A percentile compares a stretch with the other conserved stretches of the same genome.
phyloP scores from a whole-genome alignment of 1,140 invertebrate genomes.

The Pachypeltis micranthus region DNA sequence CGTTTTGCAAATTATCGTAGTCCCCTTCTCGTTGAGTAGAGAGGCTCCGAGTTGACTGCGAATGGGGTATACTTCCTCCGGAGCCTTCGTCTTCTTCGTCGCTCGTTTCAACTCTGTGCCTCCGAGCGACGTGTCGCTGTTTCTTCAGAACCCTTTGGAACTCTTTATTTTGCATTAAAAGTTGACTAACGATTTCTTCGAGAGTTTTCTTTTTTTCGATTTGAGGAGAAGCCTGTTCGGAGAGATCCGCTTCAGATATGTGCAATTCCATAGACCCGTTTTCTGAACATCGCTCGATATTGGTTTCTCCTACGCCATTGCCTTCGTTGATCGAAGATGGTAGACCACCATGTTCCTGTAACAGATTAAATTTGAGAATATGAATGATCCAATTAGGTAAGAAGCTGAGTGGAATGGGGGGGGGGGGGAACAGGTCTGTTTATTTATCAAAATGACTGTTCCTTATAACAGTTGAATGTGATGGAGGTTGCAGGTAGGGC shows the following conservation, averaged over 20 bases:
- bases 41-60: slow-evolving; percentile 15
- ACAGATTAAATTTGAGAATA: too few relatives aligned
- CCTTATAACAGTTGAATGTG: too few relatives aligned
- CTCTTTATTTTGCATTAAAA: slow-evolving; percentile 71
- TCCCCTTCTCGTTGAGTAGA: slow-evolving; percentile 30
- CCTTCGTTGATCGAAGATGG: background rate
- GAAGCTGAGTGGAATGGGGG: too few relatives aligned
- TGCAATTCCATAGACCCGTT: slow-evolving; percentile 15
- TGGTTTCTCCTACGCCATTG: background rate
- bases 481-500: too few relatives aligned
- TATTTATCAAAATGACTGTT: too few relatives aligned
- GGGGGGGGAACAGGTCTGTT: background rate
- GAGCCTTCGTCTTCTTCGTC: slow-evolving; percentile 42
- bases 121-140: slow-evolving; percentile 46
- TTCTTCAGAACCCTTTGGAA: slow-evolving; percentile 65
- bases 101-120: slow-evolving; percentile 40
- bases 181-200: slow-evolving; percentile 67
- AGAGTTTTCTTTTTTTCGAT: slow-evolving; percentile 42
- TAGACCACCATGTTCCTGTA: background rate
- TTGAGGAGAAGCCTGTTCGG: slow-evolving; percentile 25
- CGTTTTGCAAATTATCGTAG: slow-evolving; percentile 39
- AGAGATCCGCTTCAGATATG: slow-evolving; percentile 21
- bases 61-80: background rate
- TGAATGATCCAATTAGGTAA: too few relatives aligned
- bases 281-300: background rate